Evolutionary conservation across 2,888 invertebrate species (phyloP).

Genomic region (Anarsia innoxiella): DNA sequence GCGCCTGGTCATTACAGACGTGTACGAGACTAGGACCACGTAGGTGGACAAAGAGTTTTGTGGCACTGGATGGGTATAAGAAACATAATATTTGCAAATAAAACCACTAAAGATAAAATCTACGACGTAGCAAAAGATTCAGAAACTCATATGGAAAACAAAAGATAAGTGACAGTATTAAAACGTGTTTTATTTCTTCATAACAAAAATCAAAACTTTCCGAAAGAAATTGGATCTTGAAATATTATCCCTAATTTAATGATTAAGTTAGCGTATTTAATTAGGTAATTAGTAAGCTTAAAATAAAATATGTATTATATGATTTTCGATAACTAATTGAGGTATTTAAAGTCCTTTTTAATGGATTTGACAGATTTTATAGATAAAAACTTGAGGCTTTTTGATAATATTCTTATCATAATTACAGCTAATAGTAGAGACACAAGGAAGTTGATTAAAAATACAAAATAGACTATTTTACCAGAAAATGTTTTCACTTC

Average conservation of each 20-base stretch:
- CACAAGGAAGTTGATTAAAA: too few species aligned
- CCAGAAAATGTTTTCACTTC: conserved; percentile 7
- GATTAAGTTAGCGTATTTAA: too few species aligned
- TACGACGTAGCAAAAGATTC: background rate
- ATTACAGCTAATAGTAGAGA: background rate
- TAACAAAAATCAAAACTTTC: background rate
- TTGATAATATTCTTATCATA: background rate
- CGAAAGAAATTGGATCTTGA: too few species aligned
- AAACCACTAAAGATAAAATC: too few species aligned
- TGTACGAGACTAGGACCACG: conserved; percentile 45
- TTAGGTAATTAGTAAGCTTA: too few species aligned
- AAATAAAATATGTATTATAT: too few species aligned
- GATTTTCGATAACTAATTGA: too few species aligned
- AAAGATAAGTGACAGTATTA: background rate
- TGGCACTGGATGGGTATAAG: background rate
- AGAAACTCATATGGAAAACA: background rate
- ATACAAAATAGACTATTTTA: too few species aligned
- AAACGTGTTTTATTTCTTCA: background rate
- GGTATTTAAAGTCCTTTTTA: background rate
- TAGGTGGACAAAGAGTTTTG: conserved; percentile 29
- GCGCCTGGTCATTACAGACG: conserved; percentile 40
- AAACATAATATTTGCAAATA: background rate
- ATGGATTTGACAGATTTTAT: background rate
- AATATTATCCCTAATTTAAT: too few species aligned
- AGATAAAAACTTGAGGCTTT: background rate